phyloP scores from a whole-genome alignment of 1,140 invertebrate species.

The Leptestheria dahalacensis region DNA sequence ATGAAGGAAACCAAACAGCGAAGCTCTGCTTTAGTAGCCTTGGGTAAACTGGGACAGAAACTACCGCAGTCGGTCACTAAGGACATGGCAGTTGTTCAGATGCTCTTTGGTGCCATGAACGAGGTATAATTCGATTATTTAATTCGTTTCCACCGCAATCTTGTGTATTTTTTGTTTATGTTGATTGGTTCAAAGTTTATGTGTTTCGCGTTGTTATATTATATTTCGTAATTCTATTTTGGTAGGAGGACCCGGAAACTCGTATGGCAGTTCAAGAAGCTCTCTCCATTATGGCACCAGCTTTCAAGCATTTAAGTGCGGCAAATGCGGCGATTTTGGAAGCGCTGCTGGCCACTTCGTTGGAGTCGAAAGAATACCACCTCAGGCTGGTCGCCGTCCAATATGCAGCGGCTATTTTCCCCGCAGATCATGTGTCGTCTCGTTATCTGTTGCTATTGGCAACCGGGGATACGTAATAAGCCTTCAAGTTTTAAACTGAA shows the following conservation, averaged over 20 bases:
- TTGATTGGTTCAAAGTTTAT: too few relatives aligned
- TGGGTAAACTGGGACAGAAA: slow-evolving; percentile 51
- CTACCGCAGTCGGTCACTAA: slow-evolving; percentile 51
- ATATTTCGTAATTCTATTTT: not conserved
- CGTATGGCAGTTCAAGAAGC: slow-evolving; percentile 51
- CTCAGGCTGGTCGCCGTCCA: slow-evolving; percentile 62
- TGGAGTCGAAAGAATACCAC: slow-evolving; percentile 10
- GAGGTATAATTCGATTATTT: slow-evolving; percentile 28
- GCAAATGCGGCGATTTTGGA: slow-evolving; percentile 34
- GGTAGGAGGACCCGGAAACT: slow-evolving; percentile 39
- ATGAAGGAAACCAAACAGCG: slow-evolving; percentile 40
- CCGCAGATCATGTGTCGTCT: slow-evolving; percentile 59
- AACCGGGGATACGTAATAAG: slow-evolving; percentile 58
- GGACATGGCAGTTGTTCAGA: slow-evolving; percentile 43
- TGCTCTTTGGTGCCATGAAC: slow-evolving; percentile 46
- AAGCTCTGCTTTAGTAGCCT: slow-evolving; percentile 54
- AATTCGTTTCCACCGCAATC: not conserved
- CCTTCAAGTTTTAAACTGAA: not conserved
- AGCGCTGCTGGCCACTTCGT: slow-evolving; percentile 39
- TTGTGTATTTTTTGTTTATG: not conserved
- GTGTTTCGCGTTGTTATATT: not conserved
- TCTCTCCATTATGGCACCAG: slow-evolving; percentile 47
- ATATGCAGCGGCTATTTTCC: slow-evolving; percentile 65
- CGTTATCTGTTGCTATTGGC: slow-evolving; percentile 69
- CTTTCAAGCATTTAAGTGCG: slow-evolving; percentile 38